phyloP scores from a whole-genome alignment of 2,797 vertebrate species.

The Spatula versicolor region DNA sequence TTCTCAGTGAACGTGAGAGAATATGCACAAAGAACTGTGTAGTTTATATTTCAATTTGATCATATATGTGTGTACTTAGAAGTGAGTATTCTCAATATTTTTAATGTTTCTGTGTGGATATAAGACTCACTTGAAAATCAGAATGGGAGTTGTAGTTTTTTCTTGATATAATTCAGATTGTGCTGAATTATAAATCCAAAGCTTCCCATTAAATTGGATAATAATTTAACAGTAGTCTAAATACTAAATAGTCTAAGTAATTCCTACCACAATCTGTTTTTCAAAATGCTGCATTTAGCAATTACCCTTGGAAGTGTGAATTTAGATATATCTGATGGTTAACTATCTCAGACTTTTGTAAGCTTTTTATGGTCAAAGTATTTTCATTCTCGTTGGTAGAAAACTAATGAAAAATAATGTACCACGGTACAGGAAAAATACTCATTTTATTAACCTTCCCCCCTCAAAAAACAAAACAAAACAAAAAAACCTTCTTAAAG shows the following conservation, averaged over 20 bases:
- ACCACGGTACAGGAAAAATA: background rate
- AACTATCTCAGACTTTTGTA: background rate
- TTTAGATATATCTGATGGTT: background rate
- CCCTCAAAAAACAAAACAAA: background rate
- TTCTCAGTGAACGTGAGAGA: background rate
- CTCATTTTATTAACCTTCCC: background rate
- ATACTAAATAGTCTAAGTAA: background rate
- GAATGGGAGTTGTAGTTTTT: background rate
- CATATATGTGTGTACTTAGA: background rate
- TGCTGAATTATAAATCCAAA: background rate
- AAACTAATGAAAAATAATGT: background rate
- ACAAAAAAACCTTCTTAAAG: background rate
- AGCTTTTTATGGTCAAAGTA: background rate
- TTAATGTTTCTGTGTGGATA: background rate
- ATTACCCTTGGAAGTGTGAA: background rate
- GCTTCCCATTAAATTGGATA: background rate
- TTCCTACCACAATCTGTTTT: background rate
- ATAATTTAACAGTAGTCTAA: background rate
- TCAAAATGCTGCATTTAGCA: background rate
- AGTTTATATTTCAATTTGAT: background rate
- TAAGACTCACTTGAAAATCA: background rate
- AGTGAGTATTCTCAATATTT: background rate
- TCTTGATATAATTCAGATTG: background rate
- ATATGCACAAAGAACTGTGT: background rate
- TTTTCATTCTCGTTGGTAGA: background rate